Evolutionary conservation across 1,140 invertebrate species (phyloP), one percentile per base, ranked within the genome.

Genomic region (Pachypeltis micranthus): DNA sequence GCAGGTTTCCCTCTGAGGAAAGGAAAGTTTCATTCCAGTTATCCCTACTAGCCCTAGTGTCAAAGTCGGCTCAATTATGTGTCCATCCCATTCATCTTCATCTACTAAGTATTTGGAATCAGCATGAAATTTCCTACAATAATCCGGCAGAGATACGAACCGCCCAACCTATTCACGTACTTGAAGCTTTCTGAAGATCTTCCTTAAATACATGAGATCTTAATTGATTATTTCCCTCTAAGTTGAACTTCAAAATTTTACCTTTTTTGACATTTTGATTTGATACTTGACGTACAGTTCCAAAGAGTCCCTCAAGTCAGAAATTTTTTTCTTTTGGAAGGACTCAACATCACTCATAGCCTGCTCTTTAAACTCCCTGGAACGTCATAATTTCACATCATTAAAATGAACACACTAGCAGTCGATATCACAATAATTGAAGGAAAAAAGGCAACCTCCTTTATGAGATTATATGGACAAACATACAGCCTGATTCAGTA

Each of bases 261-360:
- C 87, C 83, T 89, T 90, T 79, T 84, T 85, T 59, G 86, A 83
- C 68, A 86, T 80, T 76, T 90, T 89, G 60, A 88, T 84, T 75
- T 90, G 87, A 67, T 90, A 74, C 59, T 85, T 79, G 60, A 87
- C 85, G 74, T 87, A 90, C 66, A 79, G 81, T 34, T 83, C 81
- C 58, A 90, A 79, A 14, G 87, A 86, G 73, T 91, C 87, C 70
- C 83, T 83, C 4, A 91, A 72, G 74, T 90, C 87, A 56, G 81
- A 78, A 23, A 83, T 81, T 76, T 90, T 90, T 72, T 90, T 87
- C 58, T 80, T 79, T 72, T 90, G 83, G 74, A 90, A 91, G 72
- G 83, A 77, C 69, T 90, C 85, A 67, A 89, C 84, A 70, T 90
- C 87, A 65, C 80, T 74, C 55, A 84, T 72, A 2, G 87, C 85